Percentiles rank a stretch among this genome's conserved stretches.
phyloP scores from a whole-genome alignment of 2,888 invertebrate species.

The Diplazon laetatorius region DNA sequence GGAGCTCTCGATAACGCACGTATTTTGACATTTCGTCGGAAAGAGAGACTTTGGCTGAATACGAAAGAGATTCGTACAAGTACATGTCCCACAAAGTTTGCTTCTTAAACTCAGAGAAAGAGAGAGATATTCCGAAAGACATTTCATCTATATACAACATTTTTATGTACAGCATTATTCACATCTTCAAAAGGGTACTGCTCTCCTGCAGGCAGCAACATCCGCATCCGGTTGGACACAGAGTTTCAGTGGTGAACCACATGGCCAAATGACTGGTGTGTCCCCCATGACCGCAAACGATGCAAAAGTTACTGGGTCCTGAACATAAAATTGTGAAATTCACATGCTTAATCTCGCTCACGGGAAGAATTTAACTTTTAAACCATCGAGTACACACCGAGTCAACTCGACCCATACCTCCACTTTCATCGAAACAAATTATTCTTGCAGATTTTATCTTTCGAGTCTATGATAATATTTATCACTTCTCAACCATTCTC shows the following conservation, averaged over 20 bases:
- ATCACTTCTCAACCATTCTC: too few species aligned
- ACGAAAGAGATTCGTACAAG: too few species aligned
- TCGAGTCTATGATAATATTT: too few species aligned
- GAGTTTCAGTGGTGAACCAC: slow-evolving; percentile 91
- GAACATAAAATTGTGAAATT: slow-evolving; percentile 19
- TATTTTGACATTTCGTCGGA: too few species aligned
- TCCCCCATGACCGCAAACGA: slow-evolving; percentile 96
- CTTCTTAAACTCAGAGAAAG: background rate
- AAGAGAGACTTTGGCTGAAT: too few species aligned
- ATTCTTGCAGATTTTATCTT: too few species aligned
- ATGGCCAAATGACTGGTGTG: slow-evolving; percentile 92
- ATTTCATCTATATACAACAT: slow-evolving; percentile 33
- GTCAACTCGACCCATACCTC: too few species aligned
- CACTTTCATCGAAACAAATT: too few species aligned
- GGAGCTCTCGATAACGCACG: background rate
- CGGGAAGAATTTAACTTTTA: too few species aligned
- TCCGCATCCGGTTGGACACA: slow-evolving; percentile 96
- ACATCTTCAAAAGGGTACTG: slow-evolving; percentile 83
- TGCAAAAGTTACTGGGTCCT: slow-evolving; percentile 91
- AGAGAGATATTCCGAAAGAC: background rate
- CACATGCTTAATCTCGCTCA: too few species aligned
- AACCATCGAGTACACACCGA: too few species aligned
- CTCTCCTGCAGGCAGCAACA: slow-evolving; percentile 93
- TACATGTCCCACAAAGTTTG: background rate
- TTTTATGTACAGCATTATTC: slow-evolving; percentile 64